Conservation (phyloP, 2,797 vertebrate genomes). For the Coccyzus lansbergi region DNA sequence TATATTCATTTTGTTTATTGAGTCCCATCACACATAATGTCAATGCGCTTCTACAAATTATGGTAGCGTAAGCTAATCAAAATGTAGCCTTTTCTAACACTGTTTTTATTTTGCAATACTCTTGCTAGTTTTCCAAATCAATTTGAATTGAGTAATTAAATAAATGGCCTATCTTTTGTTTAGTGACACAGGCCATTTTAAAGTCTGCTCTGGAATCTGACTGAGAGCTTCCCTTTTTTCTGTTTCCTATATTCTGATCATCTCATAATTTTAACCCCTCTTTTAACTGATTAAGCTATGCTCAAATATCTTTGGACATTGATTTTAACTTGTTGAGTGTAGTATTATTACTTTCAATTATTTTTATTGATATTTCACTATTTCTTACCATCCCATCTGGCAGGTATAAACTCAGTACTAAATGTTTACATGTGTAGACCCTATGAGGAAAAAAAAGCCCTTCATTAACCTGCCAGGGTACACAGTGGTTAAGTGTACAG, state of each 20-base stretch:
- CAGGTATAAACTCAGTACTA: neutral
- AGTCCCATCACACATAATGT: conserved; percentile 56
- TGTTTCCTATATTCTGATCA: neutral
- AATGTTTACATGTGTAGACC: neutral
- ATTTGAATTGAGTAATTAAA: conserved; percentile 27
- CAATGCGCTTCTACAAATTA: conserved; percentile 36
- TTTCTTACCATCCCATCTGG: neutral
- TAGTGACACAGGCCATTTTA: neutral
- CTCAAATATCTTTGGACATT: neutral
- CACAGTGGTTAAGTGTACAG: neutral
- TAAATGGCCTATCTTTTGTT: conserved; percentile 16
- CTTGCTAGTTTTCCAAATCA: conserved; percentile 24
- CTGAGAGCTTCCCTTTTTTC: neutral
- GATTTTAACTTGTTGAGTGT: neutral
- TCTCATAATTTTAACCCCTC: neutral
- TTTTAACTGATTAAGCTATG: neutral
- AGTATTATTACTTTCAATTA: neutral
- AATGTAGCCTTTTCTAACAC: conserved; percentile 10
- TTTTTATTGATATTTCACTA: neutral
- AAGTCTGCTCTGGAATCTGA: neutral
- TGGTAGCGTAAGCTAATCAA: conserved; percentile 30
- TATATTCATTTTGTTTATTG: conserved; percentile 55
- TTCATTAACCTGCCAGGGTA: neutral
- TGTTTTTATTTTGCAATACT: conserved; percentile 20
- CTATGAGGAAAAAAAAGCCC: neutral